Conservation (phyloP, 2,888 invertebrate genomes). For the Conistra vaccinii region DNA sequence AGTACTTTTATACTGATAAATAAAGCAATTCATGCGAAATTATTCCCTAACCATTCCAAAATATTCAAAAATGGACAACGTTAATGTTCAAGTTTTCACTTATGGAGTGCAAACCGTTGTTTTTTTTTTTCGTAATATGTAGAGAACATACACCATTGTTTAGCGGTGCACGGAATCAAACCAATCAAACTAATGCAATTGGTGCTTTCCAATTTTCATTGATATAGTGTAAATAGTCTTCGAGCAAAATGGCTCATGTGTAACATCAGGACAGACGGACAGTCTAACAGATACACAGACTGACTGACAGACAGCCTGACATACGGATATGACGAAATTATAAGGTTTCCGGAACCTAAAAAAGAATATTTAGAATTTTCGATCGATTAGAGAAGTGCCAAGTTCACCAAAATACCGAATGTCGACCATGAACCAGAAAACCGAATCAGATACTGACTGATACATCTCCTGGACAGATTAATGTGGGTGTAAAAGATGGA, state of each 20-base stretch:
- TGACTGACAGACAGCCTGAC: background rate
- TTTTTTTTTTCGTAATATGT: too few species aligned
- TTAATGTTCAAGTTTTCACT: too few species aligned
- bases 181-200: too few species aligned
- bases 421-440: conserved; percentile 14
- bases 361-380: background rate
- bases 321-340: background rate
- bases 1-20: too few species aligned
- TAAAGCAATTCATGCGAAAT: too few species aligned
- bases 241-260: background rate
- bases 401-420: background rate
- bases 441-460: background rate
- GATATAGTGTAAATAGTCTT: background rate
- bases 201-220: background rate
- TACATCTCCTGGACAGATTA: background rate
- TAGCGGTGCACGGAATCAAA: too few species aligned
- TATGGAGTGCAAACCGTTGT: too few species aligned
- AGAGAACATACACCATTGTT: too few species aligned
- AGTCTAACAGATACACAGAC: too few species aligned
- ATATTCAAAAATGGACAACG: too few species aligned
- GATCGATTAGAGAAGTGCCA: background rate
- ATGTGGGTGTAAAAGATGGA: conserved; percentile 6
- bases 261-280: background rate
- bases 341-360: background rate
- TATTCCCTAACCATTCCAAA: too few species aligned